Percentiles rank a stretch among this genome's conserved stretches.
phyloP scores from a whole-genome alignment of 2,113 vertebrate species.

The Chelonoidis abingdonii region DNA sequence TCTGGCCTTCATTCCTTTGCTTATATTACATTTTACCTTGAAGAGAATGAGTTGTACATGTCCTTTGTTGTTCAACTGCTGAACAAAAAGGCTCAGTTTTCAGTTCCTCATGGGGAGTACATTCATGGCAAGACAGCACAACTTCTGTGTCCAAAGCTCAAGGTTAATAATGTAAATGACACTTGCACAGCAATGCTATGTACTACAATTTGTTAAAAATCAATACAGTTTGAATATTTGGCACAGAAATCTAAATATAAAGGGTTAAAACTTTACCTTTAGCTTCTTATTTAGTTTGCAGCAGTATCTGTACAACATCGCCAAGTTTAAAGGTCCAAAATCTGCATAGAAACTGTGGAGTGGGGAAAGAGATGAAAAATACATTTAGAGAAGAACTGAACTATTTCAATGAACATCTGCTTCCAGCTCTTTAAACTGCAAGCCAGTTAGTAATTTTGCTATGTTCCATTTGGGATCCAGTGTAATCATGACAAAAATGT shows the following conservation, averaged over 20 bases:
- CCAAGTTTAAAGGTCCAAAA: conserved; percentile 96
- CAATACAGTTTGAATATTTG: neutral
- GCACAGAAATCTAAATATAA: neutral
- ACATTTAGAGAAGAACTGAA: conserved; percentile 17
- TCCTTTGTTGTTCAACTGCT: neutral
- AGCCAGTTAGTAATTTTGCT: neutral
- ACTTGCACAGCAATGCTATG: neutral
- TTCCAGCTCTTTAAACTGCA: conserved; percentile 1
- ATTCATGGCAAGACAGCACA: neutral
- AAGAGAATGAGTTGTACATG: conserved; percentile 27
- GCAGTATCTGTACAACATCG: conserved; percentile 96
- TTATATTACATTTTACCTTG: conserved; percentile 31
- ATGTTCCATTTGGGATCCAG: accelerated
- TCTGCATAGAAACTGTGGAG: conserved; percentile 93
- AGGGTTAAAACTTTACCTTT: conserved; percentile 85
- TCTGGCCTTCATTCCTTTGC: conserved; percentile 7
- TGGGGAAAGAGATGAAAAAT: conserved; percentile 6
- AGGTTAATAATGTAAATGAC: neutral
- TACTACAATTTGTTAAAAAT: neutral
- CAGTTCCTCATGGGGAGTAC: neutral
- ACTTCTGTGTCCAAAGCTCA: neutral
- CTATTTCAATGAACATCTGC: neutral
- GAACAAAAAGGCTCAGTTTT: conserved; percentile 2
- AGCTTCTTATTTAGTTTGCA: conserved; percentile 98
- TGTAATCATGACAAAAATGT: neutral